A percentile compares a stretch with the other conserved stretches of the same genome.
phyloP scores from a whole-genome alignment of 1,140 invertebrate genomes.

The Venturia canescens region DNA sequence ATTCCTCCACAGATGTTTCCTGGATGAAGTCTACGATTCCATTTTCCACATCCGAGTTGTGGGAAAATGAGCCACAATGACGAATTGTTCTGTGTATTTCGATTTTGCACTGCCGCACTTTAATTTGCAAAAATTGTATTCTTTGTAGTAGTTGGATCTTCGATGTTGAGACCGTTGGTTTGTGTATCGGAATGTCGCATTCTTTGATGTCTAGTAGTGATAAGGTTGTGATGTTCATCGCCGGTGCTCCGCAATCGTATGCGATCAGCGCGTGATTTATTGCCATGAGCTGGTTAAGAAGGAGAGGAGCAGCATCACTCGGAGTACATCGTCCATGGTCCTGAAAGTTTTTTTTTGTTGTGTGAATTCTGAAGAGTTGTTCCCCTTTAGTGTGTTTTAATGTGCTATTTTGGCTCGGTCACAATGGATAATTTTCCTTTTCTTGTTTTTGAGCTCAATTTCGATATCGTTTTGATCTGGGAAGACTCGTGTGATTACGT shows the following conservation, averaged over 20 bases:
- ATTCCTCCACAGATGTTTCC: neutral
- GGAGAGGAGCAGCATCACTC: too few species aligned
- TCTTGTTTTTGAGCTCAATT: neutral
- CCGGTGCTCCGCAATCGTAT: neutral
- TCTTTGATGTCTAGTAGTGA: neutral
- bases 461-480: neutral
- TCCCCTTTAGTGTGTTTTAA: too few species aligned
- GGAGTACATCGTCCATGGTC: neutral
- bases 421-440: conserved; percentile 6
- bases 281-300: neutral
- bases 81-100: conserved; percentile 44
- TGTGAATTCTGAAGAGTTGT: too few species aligned
- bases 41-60: conserved; percentile 35
- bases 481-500: conserved; percentile 19
- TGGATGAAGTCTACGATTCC: neutral
- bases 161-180: neutral
- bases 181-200: neutral
- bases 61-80: conserved; percentile 53
- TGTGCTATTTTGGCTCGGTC: neutral
- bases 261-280: neutral
- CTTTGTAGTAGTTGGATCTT: neutral
- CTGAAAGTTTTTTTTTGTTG: neutral
- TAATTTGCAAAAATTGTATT: neutral
- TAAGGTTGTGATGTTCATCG: neutral
- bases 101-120: conserved; percentile 7